These are phyloP conservation scores for Irena cyanogastra DNA, from an alignment of 2,113 vertebrate genomes.

Conservation along the genomic window DNA sequence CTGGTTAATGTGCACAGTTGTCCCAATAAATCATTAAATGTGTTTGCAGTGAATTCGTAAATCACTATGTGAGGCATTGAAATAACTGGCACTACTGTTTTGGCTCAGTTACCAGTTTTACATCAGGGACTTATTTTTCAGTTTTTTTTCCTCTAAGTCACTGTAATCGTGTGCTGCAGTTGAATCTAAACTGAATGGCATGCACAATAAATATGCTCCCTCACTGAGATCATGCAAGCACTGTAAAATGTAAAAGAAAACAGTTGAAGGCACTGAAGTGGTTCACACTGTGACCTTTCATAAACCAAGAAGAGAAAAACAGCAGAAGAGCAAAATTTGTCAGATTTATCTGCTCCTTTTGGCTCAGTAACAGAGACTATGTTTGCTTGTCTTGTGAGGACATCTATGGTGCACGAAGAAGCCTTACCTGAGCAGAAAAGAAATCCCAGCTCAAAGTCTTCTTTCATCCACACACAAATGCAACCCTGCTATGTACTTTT, in stretches of 20 bases:
- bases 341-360: constrained; percentile 34
- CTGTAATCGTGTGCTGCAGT: constrained; percentile 68
- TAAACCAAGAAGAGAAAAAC: constrained; percentile 40
- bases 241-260: constrained; percentile 67
- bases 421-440: constrained; percentile 28
- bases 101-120: constrained; percentile 70
- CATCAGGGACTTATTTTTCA: constrained; percentile 78
- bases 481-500: neutral
- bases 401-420: neutral
- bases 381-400: neutral
- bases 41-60: constrained; percentile 59
- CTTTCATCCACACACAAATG: neutral
- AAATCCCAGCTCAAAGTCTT: neutral
- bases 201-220: constrained; percentile 61
- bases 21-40: constrained; percentile 48
- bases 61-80: constrained; percentile 62
- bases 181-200: constrained; percentile 68
- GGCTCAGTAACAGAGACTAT: neutral
- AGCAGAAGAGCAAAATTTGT: neutral
- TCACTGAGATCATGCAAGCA: constrained; percentile 54
- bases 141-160: constrained; percentile 58
- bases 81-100: constrained; percentile 80
- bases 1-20: constrained; percentile 39
- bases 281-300: constrained; percentile 57
- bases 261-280: constrained; percentile 64